A percentile compares a stretch with the other conserved stretches of the same genome.
These are phyloP conservation scores for Eucera pruinosa DNA, from an alignment of 2,888 invertebrate species.

Conservation along the genomic window DNA sequence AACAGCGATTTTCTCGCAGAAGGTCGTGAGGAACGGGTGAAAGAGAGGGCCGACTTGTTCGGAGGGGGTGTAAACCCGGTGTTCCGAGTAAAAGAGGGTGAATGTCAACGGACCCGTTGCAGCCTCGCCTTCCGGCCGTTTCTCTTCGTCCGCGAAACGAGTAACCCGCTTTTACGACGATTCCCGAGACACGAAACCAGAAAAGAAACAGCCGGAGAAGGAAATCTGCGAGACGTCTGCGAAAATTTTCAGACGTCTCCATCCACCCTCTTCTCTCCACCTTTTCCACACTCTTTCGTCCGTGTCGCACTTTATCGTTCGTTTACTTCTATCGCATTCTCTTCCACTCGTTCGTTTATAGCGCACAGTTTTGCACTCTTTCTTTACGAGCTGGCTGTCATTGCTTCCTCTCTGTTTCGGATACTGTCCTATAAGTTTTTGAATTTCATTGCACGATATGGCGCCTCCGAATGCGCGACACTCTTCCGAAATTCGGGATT, in stretches of 20 bases:
- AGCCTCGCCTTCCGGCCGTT: conserved; percentile 35
- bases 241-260: conserved; percentile 59
- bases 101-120: conserved; percentile 54
- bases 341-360: no score
- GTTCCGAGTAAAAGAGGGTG: conserved; percentile 59
- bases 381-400: conserved; percentile 19
- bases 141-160: conserved; percentile 56
- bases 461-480: background rate
- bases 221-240: conserved; percentile 60
- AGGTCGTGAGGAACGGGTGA: background rate
- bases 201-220: conserved; percentile 21
- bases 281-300: background rate
- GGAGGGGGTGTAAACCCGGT: conserved; percentile 49
- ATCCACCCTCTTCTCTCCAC: background rate
- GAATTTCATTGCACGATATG: conserved; percentile 57
- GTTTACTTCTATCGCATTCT: no score
- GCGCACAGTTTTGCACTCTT: no score
- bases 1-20: conserved; percentile 15
- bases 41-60: conserved; percentile 42
- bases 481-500: conserved; percentile 18
- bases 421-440: conserved; percentile 6
- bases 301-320: no score
- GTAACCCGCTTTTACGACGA: conserved; percentile 69
- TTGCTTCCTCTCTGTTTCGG: background rate
- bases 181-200: conserved; percentile 46